Percentiles rank a stretch among this genome's conserved stretches.
These are phyloP conservation scores for Odontothrips loti DNA, from an alignment of 2,888 invertebrate species.

Conservation along the genomic window DNA sequence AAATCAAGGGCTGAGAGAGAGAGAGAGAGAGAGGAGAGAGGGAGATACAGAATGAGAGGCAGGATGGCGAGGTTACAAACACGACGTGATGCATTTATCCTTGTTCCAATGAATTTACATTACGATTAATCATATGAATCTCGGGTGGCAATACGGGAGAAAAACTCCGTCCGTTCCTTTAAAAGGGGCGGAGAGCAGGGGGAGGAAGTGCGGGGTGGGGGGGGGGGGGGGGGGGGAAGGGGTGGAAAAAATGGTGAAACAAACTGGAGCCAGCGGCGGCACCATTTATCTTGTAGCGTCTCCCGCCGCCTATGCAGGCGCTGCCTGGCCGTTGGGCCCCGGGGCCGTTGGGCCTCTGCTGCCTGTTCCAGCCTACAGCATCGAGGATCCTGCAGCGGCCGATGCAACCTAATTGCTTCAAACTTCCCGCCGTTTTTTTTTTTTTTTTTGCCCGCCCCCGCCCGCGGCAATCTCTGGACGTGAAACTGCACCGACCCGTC, in stretches of 20 bases:
- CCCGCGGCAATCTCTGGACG: no score
- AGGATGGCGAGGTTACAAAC: neutral
- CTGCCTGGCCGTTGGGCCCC: neutral
- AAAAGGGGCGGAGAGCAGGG: neutral
- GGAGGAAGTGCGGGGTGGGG: no score
- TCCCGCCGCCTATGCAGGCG: neutral
- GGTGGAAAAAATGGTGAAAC: neutral
- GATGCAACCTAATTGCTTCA: neutral
- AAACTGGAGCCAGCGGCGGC: slow-evolving; percentile 1
- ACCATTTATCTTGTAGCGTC: slow-evolving; percentile 17
- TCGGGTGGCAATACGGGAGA: neutral
- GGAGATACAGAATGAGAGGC: no score
- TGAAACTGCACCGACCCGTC: no score
- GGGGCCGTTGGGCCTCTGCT: neutral
- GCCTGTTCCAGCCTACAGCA: neutral
- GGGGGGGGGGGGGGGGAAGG: no score
- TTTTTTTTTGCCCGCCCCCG: no score
- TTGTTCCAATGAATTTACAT: slow-evolving; percentile 15
- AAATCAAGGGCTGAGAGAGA: no score
- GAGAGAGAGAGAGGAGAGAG: no score
- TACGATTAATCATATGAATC: slow-evolving; percentile 19
- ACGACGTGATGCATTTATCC: neutral
- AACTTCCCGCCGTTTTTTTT: no score
- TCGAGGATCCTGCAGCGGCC: neutral
- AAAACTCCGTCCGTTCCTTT: neutral